A percentile compares a stretch with the other conserved stretches of the same genome.
Conservation (phyloP, 2,888 invertebrate species). For the Polyommatus icarus region DNA sequence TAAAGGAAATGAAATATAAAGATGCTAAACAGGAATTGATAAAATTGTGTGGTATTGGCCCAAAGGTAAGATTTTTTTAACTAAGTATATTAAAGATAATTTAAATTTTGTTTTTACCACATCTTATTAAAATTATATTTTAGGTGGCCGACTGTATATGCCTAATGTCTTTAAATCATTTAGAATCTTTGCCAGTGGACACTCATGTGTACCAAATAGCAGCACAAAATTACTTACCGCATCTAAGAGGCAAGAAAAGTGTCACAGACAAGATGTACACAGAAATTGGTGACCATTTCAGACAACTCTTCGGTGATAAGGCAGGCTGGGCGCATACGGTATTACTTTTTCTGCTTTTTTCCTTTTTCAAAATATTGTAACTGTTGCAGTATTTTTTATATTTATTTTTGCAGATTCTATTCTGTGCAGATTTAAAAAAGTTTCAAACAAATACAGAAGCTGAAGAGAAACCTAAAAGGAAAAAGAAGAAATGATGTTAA, state of each 20-base stretch:
- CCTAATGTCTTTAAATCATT: conserved; percentile 95
- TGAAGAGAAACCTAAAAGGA: conserved; percentile 53
- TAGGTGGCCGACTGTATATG: conserved; percentile 98
- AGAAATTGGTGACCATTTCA: conserved; percentile 92
- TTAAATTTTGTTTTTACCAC: background rate
- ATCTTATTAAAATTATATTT: conserved; percentile 33
- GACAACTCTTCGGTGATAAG: conserved; percentile 89
- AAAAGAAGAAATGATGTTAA: conserved; percentile 45
- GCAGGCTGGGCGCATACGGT: conserved; percentile 98
- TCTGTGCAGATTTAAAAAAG: conserved; percentile 89
- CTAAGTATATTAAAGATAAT: background rate
- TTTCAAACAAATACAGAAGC: conserved; percentile 73
- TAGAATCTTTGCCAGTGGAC: conserved; percentile 95
- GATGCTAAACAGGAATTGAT: conserved; percentile 87
- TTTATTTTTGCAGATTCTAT: conserved; percentile 82
- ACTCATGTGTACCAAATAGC: conserved; percentile 98
- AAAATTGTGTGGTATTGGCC: conserved; percentile 93
- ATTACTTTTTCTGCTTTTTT: conserved; percentile 51
- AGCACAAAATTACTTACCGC: conserved; percentile 88
- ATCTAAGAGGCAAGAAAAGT: conserved; percentile 85
- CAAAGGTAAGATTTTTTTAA: conserved; percentile 83
- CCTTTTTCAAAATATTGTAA: conserved; percentile 13
- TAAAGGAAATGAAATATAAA: conserved; percentile 85
- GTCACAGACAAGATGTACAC: conserved; percentile 91
- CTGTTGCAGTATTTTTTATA: background rate